Conservation (phyloP, 1,140 invertebrate genomes). For the Drosophila kepulauana region DNA sequence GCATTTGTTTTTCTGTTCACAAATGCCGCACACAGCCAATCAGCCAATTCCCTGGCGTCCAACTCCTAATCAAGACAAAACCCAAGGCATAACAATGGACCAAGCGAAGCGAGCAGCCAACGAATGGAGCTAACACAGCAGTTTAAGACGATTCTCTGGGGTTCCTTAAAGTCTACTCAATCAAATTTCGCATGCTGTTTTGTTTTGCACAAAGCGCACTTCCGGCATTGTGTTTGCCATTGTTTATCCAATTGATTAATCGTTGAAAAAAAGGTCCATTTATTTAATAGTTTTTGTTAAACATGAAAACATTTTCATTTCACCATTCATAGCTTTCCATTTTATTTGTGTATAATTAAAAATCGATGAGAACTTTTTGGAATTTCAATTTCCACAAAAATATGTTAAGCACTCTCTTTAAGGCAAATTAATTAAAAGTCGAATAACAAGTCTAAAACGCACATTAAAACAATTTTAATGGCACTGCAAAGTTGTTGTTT, state of each 20-base stretch:
- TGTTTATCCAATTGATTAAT: constrained; percentile 16
- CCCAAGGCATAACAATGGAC: constrained; percentile 47
- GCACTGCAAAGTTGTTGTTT: too few relatives aligned
- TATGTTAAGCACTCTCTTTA: background rate
- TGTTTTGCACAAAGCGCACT: constrained; percentile 2
- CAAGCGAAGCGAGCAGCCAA: constrained; percentile 11
- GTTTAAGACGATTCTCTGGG: constrained; percentile 8
- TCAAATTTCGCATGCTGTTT: constrained; percentile 8
- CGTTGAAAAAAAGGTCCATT: background rate
- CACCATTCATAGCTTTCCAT: background rate
- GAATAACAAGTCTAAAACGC: background rate
- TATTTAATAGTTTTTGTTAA: background rate
- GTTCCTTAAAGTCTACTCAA: constrained; percentile 1
- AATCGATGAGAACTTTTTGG: background rate
- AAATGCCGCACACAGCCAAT: constrained; percentile 70
- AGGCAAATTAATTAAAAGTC: background rate
- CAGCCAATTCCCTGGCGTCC: constrained; percentile 57
- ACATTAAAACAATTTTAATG: too few relatives aligned
- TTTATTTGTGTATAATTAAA: background rate
- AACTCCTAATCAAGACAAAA: constrained; percentile 65
- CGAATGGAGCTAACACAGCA: constrained; percentile 15
- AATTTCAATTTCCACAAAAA: background rate
- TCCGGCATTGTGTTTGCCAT: background rate
- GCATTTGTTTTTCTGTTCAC: background rate
- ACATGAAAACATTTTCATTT: background rate